Evolutionary conservation across 2,113 vertebrate species (phyloP).

Genomic region (Perca fluviatilis): DNA sequence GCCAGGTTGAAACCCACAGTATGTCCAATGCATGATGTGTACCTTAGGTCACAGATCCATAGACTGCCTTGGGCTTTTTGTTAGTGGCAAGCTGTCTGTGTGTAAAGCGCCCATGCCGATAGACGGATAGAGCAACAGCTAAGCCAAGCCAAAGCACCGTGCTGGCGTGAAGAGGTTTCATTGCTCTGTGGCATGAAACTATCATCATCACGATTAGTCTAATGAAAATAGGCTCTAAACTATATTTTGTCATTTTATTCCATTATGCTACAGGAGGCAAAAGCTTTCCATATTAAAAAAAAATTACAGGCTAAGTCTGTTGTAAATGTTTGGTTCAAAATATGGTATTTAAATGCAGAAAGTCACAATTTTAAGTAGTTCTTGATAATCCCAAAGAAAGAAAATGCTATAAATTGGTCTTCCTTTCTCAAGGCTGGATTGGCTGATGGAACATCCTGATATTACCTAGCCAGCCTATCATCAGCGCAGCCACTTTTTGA

Average conservation of each 20-base stretch:
- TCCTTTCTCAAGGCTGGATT: conserved; percentile 48
- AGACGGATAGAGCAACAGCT: conserved; percentile 24
- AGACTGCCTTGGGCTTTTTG: not conserved
- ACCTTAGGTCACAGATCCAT: conserved; percentile 5
- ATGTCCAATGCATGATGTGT: not conserved
- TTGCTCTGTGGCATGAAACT: conserved; percentile 25
- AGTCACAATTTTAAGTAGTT: conserved; percentile 36
- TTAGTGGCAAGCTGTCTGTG: conserved; percentile 30
- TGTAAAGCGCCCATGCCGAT: conserved; percentile 36
- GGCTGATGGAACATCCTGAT: conserved; percentile 65
- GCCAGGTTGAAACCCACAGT: not conserved
- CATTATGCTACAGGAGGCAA: not conserved
- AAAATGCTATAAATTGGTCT: conserved; percentile 36
- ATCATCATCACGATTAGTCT: conserved; percentile 13
- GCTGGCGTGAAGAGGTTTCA: conserved; percentile 46
- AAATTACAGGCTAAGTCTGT: conserved; percentile 8
- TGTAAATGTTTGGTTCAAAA: conserved; percentile 32
- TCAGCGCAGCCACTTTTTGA: conserved; percentile 87
- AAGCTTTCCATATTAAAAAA: not conserved
- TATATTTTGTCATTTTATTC: conserved; percentile 24
- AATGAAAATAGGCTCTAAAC: conserved; percentile 37
- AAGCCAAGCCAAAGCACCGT: not conserved
- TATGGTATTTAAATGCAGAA: conserved; percentile 28
- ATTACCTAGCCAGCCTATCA: conserved; percentile 76
- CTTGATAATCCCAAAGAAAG: conserved; percentile 32